Base-by-base conservation (phyloP, 2,797 vertebrate species). In the Capromys pilorides region DNA sequence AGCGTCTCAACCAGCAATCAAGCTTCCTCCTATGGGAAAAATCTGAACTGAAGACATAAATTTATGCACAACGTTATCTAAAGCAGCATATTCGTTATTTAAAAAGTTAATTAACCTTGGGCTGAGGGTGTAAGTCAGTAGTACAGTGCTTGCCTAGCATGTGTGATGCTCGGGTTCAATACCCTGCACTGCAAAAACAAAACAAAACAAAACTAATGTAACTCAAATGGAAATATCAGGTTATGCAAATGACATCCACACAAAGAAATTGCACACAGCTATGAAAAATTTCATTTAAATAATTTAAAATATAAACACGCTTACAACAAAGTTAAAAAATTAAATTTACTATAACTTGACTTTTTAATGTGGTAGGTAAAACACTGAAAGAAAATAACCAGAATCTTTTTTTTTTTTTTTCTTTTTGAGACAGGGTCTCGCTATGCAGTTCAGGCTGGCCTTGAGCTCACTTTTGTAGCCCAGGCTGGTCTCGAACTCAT, bases 221-320 rank as follows among this genome's bases (percentile, higher is more conserved):
- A 51, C 26, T 14, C 33, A 69, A 89, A 69, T 54, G 51, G 82
- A 66, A 90, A 82, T 71, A n/a, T 12, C 78, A 39, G 3, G 67
- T 49, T 83, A 64, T 51, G 28, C 62, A 96, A 90, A 83, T 73
- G 78, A 90, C 3, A 88, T 80, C 18, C 73, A 88, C 39, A 80
- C 36, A 88, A 88, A 91, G 33, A 49, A 80, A 87, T 18, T 83
- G 18, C 66, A 51, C 26, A 45, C 26, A 62, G 22, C 36, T 85
- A 80, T 41, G 88, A 45, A 75, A 88, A 75, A 83, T 87, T 24
- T 57, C 36, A 22, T 62, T 90, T 92, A 89, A 94, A 61, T 81
- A 61, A 90, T 86, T 62, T 26, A 4, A 59, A 82, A 36, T 66
- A 71, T 49, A 36, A 87, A 90, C 41, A 93, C 39, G 5, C 45